phyloP scores from a whole-genome alignment of 2,113 vertebrate genomes.

The Ginglymostoma cirratum region DNA sequence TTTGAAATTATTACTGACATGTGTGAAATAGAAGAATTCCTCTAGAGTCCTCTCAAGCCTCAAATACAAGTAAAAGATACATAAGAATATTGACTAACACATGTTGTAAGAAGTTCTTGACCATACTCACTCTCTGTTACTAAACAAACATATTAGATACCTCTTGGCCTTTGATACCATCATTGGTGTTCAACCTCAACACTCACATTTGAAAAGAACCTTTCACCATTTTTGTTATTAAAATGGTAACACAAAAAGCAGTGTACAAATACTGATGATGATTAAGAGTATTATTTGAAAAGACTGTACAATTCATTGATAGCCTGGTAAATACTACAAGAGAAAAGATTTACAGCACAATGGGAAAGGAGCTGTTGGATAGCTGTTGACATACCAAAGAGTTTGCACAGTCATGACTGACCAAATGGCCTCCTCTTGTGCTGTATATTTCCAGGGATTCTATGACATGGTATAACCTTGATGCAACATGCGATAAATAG shows the following conservation, averaged over 20 bases:
- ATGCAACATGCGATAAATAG: background rate
- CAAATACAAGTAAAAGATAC: background rate
- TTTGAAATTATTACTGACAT: slow-evolving; percentile 8
- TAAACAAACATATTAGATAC: background rate
- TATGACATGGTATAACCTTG: background rate
- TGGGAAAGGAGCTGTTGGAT: background rate
- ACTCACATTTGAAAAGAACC: background rate
- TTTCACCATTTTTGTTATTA: background rate
- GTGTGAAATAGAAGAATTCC: background rate
- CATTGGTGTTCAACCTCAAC: background rate
- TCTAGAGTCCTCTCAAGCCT: background rate
- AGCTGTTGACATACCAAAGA: too few relatives aligned
- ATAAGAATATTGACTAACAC: background rate
- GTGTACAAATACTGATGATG: background rate
- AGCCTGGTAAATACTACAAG: background rate
- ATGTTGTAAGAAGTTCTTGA: background rate
- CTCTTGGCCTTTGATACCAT: background rate
- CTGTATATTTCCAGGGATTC: background rate
- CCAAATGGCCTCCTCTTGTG: background rate
- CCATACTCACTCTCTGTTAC: background rate
- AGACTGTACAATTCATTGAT: background rate
- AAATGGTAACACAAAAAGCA: background rate
- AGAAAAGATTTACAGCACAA: background rate
- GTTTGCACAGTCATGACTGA: background rate
- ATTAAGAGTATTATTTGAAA: background rate